Evolutionary conservation across 2,888 invertebrate species (phyloP).

Genomic region (Ormyrus nitidulus): DNA sequence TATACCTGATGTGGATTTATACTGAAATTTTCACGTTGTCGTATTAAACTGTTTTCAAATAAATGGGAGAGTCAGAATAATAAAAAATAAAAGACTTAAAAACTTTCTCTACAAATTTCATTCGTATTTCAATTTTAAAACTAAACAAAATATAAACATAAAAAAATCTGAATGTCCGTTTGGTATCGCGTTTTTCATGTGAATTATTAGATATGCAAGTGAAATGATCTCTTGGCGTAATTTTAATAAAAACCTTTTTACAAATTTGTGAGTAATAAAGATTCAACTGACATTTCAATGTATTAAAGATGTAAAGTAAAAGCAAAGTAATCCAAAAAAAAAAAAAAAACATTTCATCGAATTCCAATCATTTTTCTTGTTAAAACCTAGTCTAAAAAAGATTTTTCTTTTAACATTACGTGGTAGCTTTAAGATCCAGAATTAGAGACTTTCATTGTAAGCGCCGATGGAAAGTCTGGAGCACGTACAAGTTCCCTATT

Average conservation of each 20-base stretch:
- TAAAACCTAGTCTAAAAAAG: constrained; percentile 55
- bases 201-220: constrained; percentile 45
- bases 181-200: constrained; percentile 48
- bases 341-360: constrained; percentile 40
- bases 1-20: constrained; percentile 43
- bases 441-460: constrained; percentile 59
- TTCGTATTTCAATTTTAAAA: constrained; percentile 49
- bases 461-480: constrained; percentile 57
- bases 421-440: constrained; percentile 59
- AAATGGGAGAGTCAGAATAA: constrained; percentile 40
- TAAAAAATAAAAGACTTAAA: constrained; percentile 48
- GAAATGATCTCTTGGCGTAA: constrained; percentile 52
- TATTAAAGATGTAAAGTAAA: constrained; percentile 47
- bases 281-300: constrained; percentile 51
- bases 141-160: constrained; percentile 25
- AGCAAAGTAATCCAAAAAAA: constrained; percentile 44
- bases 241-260: constrained; percentile 54
- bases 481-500: constrained; percentile 59
- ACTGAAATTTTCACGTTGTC: constrained; percentile 47
- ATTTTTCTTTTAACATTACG: constrained; percentile 56
- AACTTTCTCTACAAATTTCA: constrained; percentile 39
- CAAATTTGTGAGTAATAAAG: constrained; percentile 41
- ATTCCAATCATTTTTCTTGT: constrained; percentile 53
- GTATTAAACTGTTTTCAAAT: constrained; percentile 42
- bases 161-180: constrained; percentile 51